phyloP scores from a whole-genome alignment of 2,113 vertebrate genomes.

The Spea multiplicata region DNA sequence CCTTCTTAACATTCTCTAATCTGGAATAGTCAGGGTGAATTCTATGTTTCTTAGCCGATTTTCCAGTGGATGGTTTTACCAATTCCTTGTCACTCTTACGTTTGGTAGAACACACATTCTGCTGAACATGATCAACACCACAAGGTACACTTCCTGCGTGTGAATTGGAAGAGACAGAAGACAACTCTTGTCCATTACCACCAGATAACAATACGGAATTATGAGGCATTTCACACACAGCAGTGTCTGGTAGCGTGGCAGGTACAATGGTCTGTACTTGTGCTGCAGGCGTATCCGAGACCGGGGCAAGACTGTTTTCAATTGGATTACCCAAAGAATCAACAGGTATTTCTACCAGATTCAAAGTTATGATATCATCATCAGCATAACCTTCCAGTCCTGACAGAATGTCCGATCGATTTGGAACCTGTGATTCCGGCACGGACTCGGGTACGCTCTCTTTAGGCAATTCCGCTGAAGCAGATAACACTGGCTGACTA shows the following conservation, averaged over 20 bases:
- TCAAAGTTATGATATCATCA: constrained; percentile 68
- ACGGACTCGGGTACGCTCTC: not conserved
- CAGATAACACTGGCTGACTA: not conserved
- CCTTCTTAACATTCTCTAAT: constrained; percentile 54
- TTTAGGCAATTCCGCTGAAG: not conserved
- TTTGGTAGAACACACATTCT: constrained; percentile 45
- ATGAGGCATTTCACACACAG: not conserved
- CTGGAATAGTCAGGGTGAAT: constrained; percentile 46
- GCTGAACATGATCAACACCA: not conserved
- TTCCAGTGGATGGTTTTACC: too few species aligned
- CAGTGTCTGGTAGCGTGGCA: not conserved
- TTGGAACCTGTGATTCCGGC: not conserved
- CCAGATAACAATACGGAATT: not conserved
- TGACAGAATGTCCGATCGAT: constrained; percentile 51
- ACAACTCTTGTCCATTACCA: not conserved
- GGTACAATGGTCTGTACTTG: not conserved
- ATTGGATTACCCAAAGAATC: constrained; percentile 49
- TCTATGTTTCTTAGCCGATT: not conserved
- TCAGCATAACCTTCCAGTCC: constrained; percentile 63
- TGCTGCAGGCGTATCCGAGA: not conserved
- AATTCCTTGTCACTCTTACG: not conserved
- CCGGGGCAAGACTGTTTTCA: constrained; percentile 6
- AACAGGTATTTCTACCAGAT: constrained; percentile 64
- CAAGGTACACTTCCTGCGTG: not conserved
- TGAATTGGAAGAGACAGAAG: not conserved